phyloP scores from a whole-genome alignment of 2,888 invertebrate species.

The Chaetogeoica ovagalla region DNA sequence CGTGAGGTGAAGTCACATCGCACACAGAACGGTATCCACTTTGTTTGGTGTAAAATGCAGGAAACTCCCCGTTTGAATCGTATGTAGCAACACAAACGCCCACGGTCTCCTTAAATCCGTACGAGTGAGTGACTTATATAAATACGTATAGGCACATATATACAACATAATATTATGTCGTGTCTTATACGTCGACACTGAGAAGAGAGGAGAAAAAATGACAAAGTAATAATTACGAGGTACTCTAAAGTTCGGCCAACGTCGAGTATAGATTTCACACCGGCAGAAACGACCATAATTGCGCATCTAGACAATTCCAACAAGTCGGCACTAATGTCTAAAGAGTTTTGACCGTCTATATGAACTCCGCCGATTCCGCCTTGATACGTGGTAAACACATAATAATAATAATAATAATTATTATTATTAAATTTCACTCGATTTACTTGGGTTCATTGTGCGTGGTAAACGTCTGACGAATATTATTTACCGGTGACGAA shows the following conservation, averaged over 20 bases:
- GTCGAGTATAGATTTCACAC: slow-evolving; percentile 96
- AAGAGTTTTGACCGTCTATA: slow-evolving; percentile 77
- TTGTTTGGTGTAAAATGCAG: slow-evolving; percentile 85
- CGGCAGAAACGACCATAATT: slow-evolving; percentile 91
- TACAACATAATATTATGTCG: slow-evolving; percentile 2
- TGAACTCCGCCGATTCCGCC: slow-evolving; percentile 90
- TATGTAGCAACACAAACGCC: slow-evolving; percentile 87
- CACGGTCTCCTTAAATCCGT: slow-evolving; percentile 80
- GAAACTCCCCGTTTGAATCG: slow-evolving; percentile 73
- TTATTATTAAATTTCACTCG: no score
- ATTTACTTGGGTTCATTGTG: no score
- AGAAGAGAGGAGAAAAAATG: no score
- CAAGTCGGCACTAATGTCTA: slow-evolving; percentile 95
- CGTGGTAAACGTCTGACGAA: no score
- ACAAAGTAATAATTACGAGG: slow-evolving; percentile 65
- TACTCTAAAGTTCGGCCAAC: slow-evolving; percentile 92
- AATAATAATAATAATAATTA: no score
- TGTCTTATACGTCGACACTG: not conserved
- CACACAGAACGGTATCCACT: slow-evolving; percentile 77
- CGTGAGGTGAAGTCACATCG: slow-evolving; percentile 65
- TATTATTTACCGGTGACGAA: slow-evolving; percentile 81
- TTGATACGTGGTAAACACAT: no score
- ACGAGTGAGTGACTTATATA: not conserved
- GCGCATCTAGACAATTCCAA: slow-evolving; percentile 84
- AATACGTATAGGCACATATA: not conserved